Evolutionary conservation across 37 sponge, comb jelly and placozoan genomes (phyloP).

Genomic region (Halichondria panicea): DNA sequence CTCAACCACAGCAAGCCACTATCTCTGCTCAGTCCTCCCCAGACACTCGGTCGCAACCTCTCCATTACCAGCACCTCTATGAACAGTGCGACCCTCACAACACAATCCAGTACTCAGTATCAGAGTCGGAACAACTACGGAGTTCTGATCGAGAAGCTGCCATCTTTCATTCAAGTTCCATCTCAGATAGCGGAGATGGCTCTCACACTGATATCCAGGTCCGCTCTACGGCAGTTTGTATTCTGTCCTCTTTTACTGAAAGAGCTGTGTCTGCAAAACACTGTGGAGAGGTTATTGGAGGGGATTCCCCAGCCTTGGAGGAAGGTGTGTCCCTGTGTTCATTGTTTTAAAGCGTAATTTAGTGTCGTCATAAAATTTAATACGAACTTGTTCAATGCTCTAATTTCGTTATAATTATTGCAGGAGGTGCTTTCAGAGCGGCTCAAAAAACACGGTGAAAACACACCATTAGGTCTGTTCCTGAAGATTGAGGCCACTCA

Average conservation of each 20-base stretch:
- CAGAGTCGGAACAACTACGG: background rate
- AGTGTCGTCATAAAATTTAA: background rate
- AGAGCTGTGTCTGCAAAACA: conserved; percentile 13
- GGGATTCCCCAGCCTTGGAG: conserved; percentile 42
- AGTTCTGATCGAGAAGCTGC: conserved; percentile 18
- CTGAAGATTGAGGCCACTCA: conserved; percentile 22
- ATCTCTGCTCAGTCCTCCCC: background rate
- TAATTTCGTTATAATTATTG: background rate
- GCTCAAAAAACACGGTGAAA: conserved; percentile 15
- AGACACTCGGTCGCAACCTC: background rate
- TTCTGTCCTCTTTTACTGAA: background rate
- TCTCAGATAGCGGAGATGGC: conserved; percentile 11
- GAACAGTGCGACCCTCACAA: background rate
- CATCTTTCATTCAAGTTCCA: conserved; percentile 18
- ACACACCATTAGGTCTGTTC: conserved; percentile 46
- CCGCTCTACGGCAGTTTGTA: background rate
- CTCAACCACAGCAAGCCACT: conserved; percentile 2
- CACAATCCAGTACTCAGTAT: background rate
- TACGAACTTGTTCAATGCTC: background rate
- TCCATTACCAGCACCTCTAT: background rate
- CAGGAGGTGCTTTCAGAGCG: conserved; percentile 42
- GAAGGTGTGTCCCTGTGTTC: conserved; percentile 29
- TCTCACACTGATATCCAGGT: conserved; percentile 9
- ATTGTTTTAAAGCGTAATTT: background rate
- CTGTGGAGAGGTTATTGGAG: conserved; percentile 28